Conservation (phyloP, 2,888 invertebrate genomes). For the Netelia melanura region DNA sequence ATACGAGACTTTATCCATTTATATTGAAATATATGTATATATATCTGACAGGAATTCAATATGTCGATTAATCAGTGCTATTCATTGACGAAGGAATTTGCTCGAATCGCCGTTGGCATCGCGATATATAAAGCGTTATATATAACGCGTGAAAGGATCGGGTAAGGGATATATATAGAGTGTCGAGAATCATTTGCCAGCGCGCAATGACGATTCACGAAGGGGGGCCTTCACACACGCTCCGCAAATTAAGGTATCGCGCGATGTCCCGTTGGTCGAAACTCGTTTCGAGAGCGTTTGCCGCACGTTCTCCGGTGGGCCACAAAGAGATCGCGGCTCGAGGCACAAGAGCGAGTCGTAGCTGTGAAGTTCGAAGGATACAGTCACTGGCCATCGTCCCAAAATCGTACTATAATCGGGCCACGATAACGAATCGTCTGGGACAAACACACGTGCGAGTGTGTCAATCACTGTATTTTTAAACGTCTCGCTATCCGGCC, state of each 20-base stretch:
- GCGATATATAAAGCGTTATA: not conserved
- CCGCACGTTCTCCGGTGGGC: constrained; percentile 41
- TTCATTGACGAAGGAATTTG: constrained; percentile 51
- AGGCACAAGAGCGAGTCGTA: constrained; percentile 11
- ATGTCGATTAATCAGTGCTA: constrained; percentile 50
- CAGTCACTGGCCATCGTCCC: constrained; percentile 28
- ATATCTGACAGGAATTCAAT: not conserved
- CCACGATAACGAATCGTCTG: constrained; percentile 20
- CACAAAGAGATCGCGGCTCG: constrained; percentile 14
- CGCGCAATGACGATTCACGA: constrained; percentile 62
- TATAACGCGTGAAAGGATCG: constrained; percentile 8
- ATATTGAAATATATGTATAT: not conserved
- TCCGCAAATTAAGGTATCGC: constrained; percentile 69
- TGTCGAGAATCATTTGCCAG: constrained; percentile 54
- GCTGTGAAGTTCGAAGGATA: not conserved
- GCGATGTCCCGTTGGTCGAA: constrained; percentile 65
- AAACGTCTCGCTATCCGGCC: not conserved
- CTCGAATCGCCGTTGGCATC: constrained; percentile 16
- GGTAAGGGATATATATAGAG: constrained; percentile 19
- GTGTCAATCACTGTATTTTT: not conserved
- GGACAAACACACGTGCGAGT: not conserved
- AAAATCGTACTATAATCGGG: not conserved
- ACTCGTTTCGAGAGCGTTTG: constrained; percentile 64
- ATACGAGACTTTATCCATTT: not conserved
- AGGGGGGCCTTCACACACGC: constrained; percentile 41